phyloP scores from a whole-genome alignment of 2,113 vertebrate genomes.

The Oreotragus oreotragus region DNA sequence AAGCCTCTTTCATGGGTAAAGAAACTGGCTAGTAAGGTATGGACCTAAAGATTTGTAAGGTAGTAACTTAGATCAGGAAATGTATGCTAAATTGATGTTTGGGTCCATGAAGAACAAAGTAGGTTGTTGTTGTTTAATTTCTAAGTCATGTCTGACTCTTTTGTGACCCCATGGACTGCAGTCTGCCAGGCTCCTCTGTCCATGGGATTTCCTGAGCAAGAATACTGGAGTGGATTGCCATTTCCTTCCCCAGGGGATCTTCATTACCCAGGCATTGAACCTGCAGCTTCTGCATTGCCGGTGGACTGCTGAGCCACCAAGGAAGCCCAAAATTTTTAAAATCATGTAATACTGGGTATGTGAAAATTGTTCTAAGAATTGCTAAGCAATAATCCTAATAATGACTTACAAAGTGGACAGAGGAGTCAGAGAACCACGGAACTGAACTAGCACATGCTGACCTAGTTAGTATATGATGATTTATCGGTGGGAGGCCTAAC shows the following conservation, averaged over 20 bases:
- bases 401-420: neutral
- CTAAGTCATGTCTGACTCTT: neutral
- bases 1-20: neutral
- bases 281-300: neutral
- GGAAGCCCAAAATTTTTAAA: neutral
- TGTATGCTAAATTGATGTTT: neutral
- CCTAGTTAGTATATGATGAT: neutral
- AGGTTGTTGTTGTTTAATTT: neutral
- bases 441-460: neutral
- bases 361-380: neutral
- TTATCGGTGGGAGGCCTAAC: neutral
- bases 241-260: neutral
- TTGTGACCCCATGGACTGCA: neutral
- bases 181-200: neutral
- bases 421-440: neutral
- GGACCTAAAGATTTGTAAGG: neutral
- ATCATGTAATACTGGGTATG: neutral
- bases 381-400: neutral
- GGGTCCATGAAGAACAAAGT: neutral
- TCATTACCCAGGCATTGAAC: neutral
- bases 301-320: neutral
- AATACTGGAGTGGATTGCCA: neutral
- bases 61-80: neutral
- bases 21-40: neutral
- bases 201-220: neutral